Evolutionary conservation across 2,888 invertebrate genomes (phyloP).

Genomic region (Tiliacea citrago): DNA sequence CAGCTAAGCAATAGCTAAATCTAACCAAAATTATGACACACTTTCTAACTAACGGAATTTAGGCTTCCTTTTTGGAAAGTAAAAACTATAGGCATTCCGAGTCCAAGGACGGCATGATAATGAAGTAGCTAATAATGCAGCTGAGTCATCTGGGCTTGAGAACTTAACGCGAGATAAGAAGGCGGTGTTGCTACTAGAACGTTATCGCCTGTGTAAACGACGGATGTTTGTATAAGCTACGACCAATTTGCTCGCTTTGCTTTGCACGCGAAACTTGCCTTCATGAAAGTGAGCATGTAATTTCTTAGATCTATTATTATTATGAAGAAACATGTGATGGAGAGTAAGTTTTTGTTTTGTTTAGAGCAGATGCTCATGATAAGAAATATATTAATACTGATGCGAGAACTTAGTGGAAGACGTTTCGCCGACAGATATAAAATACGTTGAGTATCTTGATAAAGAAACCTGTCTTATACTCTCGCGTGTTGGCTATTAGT

Average conservation of each 20-base stretch:
- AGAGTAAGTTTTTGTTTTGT: slow-evolving; percentile 25
- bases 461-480: slow-evolving; percentile 39
- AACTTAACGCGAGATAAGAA: slow-evolving; percentile 76
- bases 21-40: slow-evolving; percentile 18
- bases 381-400: slow-evolving; percentile 17
- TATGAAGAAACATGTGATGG: slow-evolving; percentile 25
- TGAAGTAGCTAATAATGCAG: slow-evolving; percentile 54
- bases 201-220: slow-evolving; percentile 81
- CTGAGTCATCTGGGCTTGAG: slow-evolving; percentile 68
- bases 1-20: neutral
- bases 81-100: slow-evolving; percentile 37
- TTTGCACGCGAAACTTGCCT: slow-evolving; percentile 62
- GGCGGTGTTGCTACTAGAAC: slow-evolving; percentile 67
- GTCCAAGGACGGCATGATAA: slow-evolving; percentile 56
- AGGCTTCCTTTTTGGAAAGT: slow-evolving; percentile 23
- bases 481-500: slow-evolving; percentile 47
- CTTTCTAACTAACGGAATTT: slow-evolving; percentile 42
- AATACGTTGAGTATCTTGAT: slow-evolving; percentile 24
- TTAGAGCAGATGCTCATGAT: slow-evolving; percentile 21
- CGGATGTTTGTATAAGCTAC: slow-evolving; percentile 83
- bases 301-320: slow-evolving; percentile 41
- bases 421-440: slow-evolving; percentile 11
- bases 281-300: slow-evolving; percentile 55
- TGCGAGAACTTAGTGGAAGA: slow-evolving; percentile 12
- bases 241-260: slow-evolving; percentile 69